Conservation (phyloP, 2,797 vertebrate genomes). For the Lutra lutra region DNA sequence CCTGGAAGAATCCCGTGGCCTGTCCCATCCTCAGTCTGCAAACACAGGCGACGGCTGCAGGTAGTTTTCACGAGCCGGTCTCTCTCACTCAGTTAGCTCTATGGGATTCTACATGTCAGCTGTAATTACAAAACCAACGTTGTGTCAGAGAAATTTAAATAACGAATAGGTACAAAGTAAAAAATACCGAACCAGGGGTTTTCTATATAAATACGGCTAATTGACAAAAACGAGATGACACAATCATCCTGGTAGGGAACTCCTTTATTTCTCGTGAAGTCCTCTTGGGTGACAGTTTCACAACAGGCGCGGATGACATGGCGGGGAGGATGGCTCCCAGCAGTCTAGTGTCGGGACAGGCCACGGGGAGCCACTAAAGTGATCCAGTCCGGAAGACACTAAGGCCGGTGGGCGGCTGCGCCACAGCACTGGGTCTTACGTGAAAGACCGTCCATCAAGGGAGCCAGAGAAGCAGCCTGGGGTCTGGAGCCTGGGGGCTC, state of each 20-base stretch:
- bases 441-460: fast-evolving
- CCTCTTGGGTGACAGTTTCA: neutral
- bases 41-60: neutral
- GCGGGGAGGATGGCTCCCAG: fast-evolving
- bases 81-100: neutral
- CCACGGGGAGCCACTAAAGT: neutral
- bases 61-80: neutral
- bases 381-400: neutral
- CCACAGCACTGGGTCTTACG: neutral
- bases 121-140: neutral
- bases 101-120: neutral
- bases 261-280: neutral
- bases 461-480: neutral
- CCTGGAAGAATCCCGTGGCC: neutral
- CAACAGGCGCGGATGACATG: fast-evolving
- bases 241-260: neutral
- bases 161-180: neutral
- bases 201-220: neutral
- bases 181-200: neutral
- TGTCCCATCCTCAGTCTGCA: neutral
- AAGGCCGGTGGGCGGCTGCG: fast-evolving
- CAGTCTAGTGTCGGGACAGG: neutral
- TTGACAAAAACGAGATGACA: neutral
- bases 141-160: neutral
- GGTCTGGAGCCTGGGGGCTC: too few species aligned